Percentiles rank a stretch among this genome's conserved stretches.
Conservation (phyloP, 2,888 invertebrate genomes). For the Drosophila meridiana region DNA sequence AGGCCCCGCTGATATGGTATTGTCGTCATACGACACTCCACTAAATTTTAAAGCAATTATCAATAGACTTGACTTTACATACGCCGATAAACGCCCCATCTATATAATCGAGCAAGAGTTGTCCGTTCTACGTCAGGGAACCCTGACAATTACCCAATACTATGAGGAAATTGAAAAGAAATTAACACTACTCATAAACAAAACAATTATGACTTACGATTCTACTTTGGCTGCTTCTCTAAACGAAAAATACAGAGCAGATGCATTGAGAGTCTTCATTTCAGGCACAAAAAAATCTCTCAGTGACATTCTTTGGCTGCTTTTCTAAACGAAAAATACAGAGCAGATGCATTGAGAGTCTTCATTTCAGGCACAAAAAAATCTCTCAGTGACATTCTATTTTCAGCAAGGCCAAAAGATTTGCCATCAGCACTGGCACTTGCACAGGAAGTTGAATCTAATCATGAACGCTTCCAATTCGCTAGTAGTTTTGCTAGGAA, state of each 20-base stretch:
- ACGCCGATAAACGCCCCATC: conserved; percentile 10
- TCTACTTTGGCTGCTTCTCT: background rate
- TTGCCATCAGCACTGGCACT: too few species aligned
- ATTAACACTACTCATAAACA: background rate
- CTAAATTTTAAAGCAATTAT: too few species aligned
- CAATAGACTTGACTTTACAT: background rate
- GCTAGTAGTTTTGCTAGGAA: conserved; percentile 1
- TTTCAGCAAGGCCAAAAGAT: background rate
- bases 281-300: background rate
- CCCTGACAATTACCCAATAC: background rate
- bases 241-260: conserved; percentile 2
- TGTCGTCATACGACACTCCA: too few species aligned
- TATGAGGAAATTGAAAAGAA: conserved; percentile 2
- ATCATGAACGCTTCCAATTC: background rate
- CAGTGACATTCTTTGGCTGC: background rate
- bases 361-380: background rate
- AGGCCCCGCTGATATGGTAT: too few species aligned
- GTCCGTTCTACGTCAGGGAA: conserved; percentile 6
- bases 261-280: background rate
- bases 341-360: background rate
- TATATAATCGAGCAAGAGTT: conserved; percentile 1
- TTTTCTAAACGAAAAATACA: conserved; percentile 1
- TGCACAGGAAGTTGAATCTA: too few species aligned
- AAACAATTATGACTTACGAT: conserved; percentile 3
- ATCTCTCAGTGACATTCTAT: background rate